phyloP scores from a whole-genome alignment of 2,797 vertebrate genomes.

The Falco rusticolus region DNA sequence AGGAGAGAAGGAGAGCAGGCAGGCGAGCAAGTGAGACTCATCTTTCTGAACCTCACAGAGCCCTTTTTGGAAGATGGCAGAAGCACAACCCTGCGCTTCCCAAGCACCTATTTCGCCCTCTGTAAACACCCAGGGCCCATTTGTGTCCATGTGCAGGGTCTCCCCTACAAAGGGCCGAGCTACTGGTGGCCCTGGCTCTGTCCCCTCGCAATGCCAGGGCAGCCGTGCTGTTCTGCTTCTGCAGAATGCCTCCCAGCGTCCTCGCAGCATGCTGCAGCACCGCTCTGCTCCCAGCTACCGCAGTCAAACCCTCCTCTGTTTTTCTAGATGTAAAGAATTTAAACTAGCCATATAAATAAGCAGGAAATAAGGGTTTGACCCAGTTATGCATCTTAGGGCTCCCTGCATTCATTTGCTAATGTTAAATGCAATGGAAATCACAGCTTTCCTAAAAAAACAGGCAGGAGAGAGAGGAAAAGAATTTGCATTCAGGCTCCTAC shows the following conservation, averaged over 20 bases:
- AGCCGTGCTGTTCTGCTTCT: neutral
- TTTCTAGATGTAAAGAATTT: neutral
- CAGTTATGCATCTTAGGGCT: neutral
- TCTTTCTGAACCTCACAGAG: neutral
- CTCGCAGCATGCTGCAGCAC: neutral
- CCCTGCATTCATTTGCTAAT: neutral
- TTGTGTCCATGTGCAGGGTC: neutral
- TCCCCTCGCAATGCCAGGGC: accelerated
- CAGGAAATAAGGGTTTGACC: constrained; percentile 33
- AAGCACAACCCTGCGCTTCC: neutral
- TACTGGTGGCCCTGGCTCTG: neutral
- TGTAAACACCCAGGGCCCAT: neutral
- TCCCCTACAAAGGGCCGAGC: neutral
- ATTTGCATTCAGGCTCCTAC: constrained; percentile 72
- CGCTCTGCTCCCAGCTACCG: neutral
- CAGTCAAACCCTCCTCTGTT: neutral
- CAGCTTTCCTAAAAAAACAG: neutral
- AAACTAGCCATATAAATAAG: neutral
- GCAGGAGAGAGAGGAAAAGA: neutral
- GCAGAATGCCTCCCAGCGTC: neutral
- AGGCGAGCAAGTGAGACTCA: neutral
- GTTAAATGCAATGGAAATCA: neutral
- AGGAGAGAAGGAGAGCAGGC: neutral
- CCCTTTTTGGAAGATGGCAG: neutral
- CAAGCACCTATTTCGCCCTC: accelerated